phyloP scores from a whole-genome alignment of 2,797 vertebrate species.

The Hypotaenidia philippensis region DNA sequence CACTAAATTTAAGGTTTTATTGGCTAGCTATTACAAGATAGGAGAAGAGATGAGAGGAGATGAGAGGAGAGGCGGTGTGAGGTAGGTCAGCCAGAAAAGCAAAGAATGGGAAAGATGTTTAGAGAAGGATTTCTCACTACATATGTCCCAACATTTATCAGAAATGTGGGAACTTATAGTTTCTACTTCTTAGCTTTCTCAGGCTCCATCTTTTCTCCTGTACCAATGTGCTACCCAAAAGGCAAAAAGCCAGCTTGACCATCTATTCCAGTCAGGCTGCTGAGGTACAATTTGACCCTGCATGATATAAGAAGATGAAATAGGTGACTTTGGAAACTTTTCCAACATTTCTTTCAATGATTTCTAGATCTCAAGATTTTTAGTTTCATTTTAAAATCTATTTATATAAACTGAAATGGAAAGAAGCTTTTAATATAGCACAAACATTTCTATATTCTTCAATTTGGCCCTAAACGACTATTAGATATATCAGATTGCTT shows the following conservation, averaged over 20 bases:
- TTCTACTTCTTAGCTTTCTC: not conserved
- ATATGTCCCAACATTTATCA: not conserved
- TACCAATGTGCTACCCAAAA: not conserved
- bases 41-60: fast-evolving
- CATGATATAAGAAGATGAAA: not conserved
- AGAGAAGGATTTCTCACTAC: not conserved
- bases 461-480: not conserved
- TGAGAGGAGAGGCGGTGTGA: too few relatives aligned
- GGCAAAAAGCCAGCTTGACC: not conserved
- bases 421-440: not conserved
- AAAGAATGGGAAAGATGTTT: not conserved
- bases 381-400: conserved; percentile 7
- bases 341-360: not conserved
- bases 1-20: not conserved
- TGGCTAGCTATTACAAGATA: not conserved
- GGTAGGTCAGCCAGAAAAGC: not conserved
- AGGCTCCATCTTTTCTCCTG: not conserved
- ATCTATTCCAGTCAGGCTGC: not conserved
- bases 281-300: not conserved
- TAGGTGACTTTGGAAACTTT: not conserved
- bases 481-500: conserved; percentile 24
- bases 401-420: conserved; percentile 8
- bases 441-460: not conserved
- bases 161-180: not conserved
- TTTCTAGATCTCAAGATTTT: not conserved